Base-by-base conservation (phyloP, 2,113 vertebrate genomes). In the Catharus bicknelli region DNA sequence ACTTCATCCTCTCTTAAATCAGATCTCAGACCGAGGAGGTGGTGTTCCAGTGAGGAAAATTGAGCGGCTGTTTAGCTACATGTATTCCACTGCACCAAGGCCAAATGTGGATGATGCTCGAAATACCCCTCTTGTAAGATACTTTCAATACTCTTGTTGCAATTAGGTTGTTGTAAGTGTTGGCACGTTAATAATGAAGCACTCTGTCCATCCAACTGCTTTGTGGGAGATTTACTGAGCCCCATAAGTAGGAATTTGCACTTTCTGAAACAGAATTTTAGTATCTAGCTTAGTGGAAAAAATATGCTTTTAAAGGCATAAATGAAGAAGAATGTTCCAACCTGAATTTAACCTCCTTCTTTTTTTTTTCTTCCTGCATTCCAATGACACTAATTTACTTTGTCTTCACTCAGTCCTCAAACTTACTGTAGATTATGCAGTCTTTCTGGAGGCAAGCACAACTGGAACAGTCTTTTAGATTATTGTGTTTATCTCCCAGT, bases 11-110 rank as follows among this genome's bases (percentile, higher is more conserved):
- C 72, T 76, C 79, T 86, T 73, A 69, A 93, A 83, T 74, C 85
- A 99, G 99, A 98, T 99, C 97, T 98, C 99, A 9, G 99, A 99
- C 97, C 97, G 97, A 96, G 99, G 99, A 66, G 99, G 99, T 14
- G 99, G 99, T 17, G 99, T 99, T 73, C 99, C 99, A 3, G 96
- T 99, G 76, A 98, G 98, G 93, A 99, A 99, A 96, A 99, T 98
- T 5, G 99, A 99, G 85, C 98, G 87, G 27, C 98, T 99, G 13
- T 99, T 99, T 25, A 99, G 99, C 97, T 99, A 99, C 94, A 99
- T 98, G 91, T 99, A 99, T 96, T 98, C 99, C 87, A 99, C 99
- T 0, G 99, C 99, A 26, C 99, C 99, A 7, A 98, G 97, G 16
- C 99, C 99, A 1, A 97, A 98, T 43, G 81, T 96, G 80, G 98